Percentiles rank a stretch among this genome's conserved stretches.
Conservation (phyloP, 1,140 invertebrate genomes). For the Orchesella cincta region DNA sequence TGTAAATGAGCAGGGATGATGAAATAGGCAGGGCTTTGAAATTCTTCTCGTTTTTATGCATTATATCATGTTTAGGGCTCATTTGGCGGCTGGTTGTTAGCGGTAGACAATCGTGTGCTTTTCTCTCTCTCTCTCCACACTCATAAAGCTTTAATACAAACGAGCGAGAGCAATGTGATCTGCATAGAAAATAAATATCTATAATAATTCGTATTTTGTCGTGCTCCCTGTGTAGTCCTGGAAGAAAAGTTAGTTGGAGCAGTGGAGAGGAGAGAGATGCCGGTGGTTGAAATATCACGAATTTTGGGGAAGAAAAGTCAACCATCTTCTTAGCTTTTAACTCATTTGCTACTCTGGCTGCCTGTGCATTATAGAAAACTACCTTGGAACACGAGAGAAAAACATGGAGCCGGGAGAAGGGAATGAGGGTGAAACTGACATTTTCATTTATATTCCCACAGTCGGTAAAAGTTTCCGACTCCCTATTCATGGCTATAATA, state of each 20-base stretch:
- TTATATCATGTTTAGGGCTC: conserved; percentile 22
- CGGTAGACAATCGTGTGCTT: background rate
- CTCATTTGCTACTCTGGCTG: background rate
- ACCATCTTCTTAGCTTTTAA: background rate
- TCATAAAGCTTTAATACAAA: background rate
- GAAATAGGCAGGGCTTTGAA: background rate
- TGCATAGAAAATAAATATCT: background rate
- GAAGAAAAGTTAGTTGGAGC: background rate
- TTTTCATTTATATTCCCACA: background rate
- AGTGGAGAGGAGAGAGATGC: background rate
- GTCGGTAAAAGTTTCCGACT: conserved; percentile 11
- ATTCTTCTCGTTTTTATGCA: background rate
- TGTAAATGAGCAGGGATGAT: background rate
- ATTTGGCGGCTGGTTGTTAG: conserved; percentile 10
- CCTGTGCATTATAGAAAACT: background rate
- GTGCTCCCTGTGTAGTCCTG: background rate
- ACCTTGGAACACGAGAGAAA: background rate
- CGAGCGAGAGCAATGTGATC: conserved; percentile 6
- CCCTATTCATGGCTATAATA: background rate
- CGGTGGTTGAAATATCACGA: background rate
- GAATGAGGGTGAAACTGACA: conserved; percentile 9
- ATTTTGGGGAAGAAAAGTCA: background rate
- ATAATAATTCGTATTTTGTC: conserved; percentile 17
- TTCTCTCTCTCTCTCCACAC: background rate
- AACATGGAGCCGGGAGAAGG: background rate